Evolutionary conservation across 2,113 vertebrate species (phyloP), one percentile per base, ranked within the genome.

Genomic region (Geothlypis trichas): DNA sequence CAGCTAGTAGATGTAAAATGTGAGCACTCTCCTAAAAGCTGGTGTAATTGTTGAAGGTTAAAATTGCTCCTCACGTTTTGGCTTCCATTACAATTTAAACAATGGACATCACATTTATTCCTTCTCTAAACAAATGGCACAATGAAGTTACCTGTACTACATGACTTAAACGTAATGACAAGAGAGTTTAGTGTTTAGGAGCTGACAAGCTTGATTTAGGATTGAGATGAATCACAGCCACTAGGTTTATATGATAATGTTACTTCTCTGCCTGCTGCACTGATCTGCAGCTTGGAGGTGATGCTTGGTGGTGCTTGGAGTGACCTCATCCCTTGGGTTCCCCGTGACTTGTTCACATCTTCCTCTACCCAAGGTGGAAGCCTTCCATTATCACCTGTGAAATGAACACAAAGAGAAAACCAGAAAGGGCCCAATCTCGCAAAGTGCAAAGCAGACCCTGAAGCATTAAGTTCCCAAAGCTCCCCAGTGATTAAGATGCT

Each of bases 1-100:
- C 51, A 69, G 31, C 23, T 57, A 46, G 87, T 55, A 57, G 59
- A 30, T 66, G 28, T 31, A 86, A 90, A 88, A 90, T 51, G 7
- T 28, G 39, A 84, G 11, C n/a, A 10, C 20, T 72, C 37, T 77
- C 28, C 72, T 71, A 28, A 31, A 79, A 83, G 23, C 31, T 73
- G 22, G 4, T 19, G 0, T 39, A 41, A 18, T 26, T 37, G 20
- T 49, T 88, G 28, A 68, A 41, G 31, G 37, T 68, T 93, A 69
- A 89, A 83, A 87, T 42, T 79, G 11, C 37, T n/a, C 17, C 21
- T 75, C 14, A 2, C 5, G 1, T 84, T 94, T 87, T 86, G 77
- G 27, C 28, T 94, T 89, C 67, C 77, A 61, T 35, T 87, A 31
- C 24, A 14, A 44, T 93, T 96, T 76, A 68, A 95, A 65, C 44